phyloP scores from a whole-genome alignment of 2,797 vertebrate species.

The Orientallactaga sibirica region DNA sequence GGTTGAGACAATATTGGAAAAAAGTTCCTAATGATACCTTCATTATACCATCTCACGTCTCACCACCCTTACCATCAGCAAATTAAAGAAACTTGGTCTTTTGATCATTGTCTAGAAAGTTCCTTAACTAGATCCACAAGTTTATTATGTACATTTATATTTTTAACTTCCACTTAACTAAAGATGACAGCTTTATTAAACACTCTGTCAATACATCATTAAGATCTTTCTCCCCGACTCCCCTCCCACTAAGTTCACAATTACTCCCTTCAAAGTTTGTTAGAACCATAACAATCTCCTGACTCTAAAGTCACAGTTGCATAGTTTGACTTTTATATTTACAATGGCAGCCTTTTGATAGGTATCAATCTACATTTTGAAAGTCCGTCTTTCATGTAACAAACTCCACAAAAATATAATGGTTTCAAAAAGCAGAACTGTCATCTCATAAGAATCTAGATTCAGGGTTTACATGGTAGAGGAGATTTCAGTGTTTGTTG shows the following conservation, averaged over 20 bases:
- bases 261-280: neutral
- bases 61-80: neutral
- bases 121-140: neutral
- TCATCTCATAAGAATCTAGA: neutral
- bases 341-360: neutral
- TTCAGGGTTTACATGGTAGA: neutral
- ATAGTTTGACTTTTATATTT: neutral
- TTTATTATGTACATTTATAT: neutral
- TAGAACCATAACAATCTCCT: neutral
- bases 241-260: neutral
- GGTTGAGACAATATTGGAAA: neutral
- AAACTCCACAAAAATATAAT: neutral
- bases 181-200: neutral
- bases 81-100: neutral
- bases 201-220: neutral
- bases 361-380: neutral
- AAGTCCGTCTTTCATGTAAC: neutral
- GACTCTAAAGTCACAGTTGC: neutral
- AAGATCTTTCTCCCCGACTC: neutral
- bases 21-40: accelerated
- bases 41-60: neutral
- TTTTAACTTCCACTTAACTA: neutral
- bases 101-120: neutral
- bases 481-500: neutral
- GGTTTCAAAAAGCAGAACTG: neutral